Evolutionary conservation across 2,113 vertebrate genomes (phyloP).

Genomic region (Lota lota): DNA sequence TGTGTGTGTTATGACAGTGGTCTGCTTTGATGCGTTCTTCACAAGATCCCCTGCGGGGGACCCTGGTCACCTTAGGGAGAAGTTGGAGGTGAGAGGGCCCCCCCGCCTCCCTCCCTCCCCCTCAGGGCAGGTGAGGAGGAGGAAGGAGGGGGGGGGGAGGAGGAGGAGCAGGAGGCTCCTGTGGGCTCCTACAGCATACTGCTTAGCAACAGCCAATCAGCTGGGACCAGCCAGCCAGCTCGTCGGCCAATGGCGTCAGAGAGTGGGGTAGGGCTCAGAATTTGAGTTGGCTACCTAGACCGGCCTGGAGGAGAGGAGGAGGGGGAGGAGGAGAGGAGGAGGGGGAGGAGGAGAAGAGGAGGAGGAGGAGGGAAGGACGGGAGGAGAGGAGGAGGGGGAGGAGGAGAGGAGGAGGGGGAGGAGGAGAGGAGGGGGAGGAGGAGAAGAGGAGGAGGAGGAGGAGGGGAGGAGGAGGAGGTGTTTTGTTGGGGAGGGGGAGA

Average conservation of each 20-base stretch:
- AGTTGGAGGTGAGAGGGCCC: conserved; percentile 49
- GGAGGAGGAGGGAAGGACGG: too few species aligned
- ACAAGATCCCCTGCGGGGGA: background rate
- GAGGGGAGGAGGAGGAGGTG: conserved; percentile 10
- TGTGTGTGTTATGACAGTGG: background rate
- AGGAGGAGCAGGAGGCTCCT: conserved; percentile 10
- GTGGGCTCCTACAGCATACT: conserved; percentile 71
- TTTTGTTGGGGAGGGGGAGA: conserved; percentile 16
- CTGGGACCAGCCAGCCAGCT: conserved; percentile 53
- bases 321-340: conserved; percentile 2
- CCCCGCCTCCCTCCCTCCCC: conserved; percentile 19
- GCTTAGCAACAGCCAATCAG: conserved; percentile 82
- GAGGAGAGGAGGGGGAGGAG: conserved; percentile 13
- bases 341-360: background rate
- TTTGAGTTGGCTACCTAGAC: conserved; percentile 70
- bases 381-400: too few species aligned
- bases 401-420: conserved; percentile 15
- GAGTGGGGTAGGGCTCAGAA: conserved; percentile 69
- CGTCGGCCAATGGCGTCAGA: conserved; percentile 67
- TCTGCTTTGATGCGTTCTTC: too few species aligned
- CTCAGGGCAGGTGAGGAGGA: conserved; percentile 38
- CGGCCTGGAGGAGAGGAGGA: conserved; percentile 44
- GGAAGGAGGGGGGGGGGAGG: background rate
- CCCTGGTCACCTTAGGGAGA: conserved; percentile 41
- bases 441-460: too few species aligned